Conservation (phyloP, 2,113 vertebrate genomes). For the Pterocles burchelli region DNA sequence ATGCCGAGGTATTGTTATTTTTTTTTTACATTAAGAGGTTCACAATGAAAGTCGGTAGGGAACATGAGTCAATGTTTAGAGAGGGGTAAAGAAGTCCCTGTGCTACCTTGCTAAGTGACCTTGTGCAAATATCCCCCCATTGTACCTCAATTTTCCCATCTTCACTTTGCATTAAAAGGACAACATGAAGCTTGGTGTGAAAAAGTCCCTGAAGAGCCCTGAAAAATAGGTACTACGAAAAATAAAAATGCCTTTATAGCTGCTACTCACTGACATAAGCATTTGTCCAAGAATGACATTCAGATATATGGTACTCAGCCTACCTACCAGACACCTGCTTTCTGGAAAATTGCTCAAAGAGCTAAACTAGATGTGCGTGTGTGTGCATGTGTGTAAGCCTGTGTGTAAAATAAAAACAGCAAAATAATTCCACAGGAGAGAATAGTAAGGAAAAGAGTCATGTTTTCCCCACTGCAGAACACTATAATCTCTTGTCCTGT, state of each 20-base stretch:
- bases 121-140: neutral
- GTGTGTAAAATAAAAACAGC: neutral
- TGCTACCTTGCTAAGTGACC: neutral
- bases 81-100: neutral
- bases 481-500: neutral
- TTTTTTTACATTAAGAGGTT: neutral
- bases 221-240: conserved; percentile 22
- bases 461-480: neutral
- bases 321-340: neutral
- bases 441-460: neutral
- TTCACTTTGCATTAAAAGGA: conserved; percentile 3
- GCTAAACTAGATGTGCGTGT: fast-evolving
- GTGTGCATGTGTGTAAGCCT: neutral
- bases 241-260: conserved; percentile 18
- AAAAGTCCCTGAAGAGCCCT: conserved; percentile 9
- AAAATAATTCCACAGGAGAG: neutral
- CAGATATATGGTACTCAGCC: neutral
- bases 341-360: neutral
- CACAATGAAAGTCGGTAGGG: neutral
- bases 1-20: neutral
- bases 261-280: neutral
- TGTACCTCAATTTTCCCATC: conserved; percentile 14
- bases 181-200: neutral
- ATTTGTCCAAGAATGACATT: conserved; percentile 37
- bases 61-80: neutral